A percentile compares a stretch with the other conserved stretches of the same genome.
Evolutionary conservation across 2,113 vertebrate genomes (phyloP).

Genomic region (Pagrus major): DNA sequence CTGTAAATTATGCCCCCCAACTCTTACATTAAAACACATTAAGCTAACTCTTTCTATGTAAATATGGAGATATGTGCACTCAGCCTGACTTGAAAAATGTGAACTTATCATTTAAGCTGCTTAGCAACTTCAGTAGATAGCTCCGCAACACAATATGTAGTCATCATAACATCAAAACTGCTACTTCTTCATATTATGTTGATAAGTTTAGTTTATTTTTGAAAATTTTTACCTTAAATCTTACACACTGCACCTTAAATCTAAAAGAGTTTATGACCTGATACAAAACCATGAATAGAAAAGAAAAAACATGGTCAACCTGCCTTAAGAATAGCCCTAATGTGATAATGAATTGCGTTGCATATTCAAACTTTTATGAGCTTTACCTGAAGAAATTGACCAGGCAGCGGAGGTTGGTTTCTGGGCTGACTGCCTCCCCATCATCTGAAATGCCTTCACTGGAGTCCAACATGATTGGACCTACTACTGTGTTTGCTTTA

Average conservation of each 20-base stretch:
- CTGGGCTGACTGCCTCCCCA: constrained; percentile 87
- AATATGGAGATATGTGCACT: neutral
- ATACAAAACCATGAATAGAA: neutral
- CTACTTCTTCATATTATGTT: too few species aligned
- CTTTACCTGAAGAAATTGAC: constrained; percentile 94
- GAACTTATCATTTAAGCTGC: too few species aligned
- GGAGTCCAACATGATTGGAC: constrained; percentile 69
- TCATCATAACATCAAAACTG: too few species aligned
- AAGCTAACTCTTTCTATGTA: neutral
- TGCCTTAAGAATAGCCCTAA: neutral
- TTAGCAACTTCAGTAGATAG: too few species aligned
- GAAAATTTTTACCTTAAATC: too few species aligned
- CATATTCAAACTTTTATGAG: neutral
- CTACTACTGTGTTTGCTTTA: constrained; percentile 68
- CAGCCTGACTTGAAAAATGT: too few species aligned
- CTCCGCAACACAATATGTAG: too few species aligned
- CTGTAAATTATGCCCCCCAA: neutral
- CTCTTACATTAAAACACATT: neutral
- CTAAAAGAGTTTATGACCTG: neutral
- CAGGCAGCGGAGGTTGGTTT: constrained; percentile 94
- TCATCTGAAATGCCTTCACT: constrained; percentile 75
- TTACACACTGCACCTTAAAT: neutral
- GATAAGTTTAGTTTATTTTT: too few species aligned
- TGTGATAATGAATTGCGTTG: neutral
- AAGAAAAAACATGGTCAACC: too few species aligned